Conservation (phyloP, 2,113 vertebrate species). For the Todiramphus chloris region DNA sequence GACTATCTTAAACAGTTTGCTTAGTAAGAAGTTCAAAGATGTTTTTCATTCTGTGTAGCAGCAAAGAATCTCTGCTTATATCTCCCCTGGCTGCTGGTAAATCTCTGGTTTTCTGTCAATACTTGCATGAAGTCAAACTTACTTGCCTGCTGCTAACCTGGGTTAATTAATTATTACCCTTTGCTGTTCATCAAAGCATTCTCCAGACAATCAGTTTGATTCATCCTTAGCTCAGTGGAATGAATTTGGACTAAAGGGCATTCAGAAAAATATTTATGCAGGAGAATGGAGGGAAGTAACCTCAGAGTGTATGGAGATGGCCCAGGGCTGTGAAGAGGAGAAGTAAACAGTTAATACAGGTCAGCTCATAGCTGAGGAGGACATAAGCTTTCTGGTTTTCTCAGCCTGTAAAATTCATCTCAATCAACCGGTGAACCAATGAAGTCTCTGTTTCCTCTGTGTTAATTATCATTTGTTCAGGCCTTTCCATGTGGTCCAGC, state of each 20-base stretch:
- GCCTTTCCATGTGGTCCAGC: not conserved
- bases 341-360: not conserved
- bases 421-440: not conserved
- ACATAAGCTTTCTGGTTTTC: not conserved
- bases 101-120: not conserved
- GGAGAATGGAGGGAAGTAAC: not conserved
- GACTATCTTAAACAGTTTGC: not conserved
- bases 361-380: not conserved
- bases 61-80: not conserved
- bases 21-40: not conserved
- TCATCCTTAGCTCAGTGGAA: not conserved
- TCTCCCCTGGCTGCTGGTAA: not conserved
- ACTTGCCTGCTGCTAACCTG: not conserved
- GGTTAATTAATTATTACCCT: not conserved
- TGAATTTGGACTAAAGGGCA: not conserved
- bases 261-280: not conserved
- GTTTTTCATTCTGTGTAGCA: not conserved
- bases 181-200: not conserved
- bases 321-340: not conserved
- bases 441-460: not conserved
- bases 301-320: not conserved
- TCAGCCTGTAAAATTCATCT: not conserved
- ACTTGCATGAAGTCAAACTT: not conserved
- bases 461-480: conserved; percentile 4
- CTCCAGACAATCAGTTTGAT: not conserved